phyloP scores from a whole-genome alignment of 2,888 invertebrate species.

The Zygaena filipendulae region DNA sequence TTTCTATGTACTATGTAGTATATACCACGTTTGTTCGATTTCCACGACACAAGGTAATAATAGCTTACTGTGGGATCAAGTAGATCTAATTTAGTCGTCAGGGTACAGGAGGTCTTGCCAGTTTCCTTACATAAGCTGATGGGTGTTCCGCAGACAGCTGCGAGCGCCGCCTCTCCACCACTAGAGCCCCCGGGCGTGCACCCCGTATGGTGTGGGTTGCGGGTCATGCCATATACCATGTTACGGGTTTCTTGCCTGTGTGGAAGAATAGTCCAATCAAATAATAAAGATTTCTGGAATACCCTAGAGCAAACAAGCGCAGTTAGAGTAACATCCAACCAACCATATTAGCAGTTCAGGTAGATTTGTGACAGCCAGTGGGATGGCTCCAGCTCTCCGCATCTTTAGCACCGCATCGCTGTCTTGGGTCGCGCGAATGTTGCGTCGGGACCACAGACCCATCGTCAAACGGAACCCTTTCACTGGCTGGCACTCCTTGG shows the following conservation, averaged over 20 bases:
- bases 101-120: too few relatives aligned
- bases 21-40: too few relatives aligned
- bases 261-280: too few relatives aligned
- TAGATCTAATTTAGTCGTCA: too few relatives aligned
- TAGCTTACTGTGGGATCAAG: too few relatives aligned
- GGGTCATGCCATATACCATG: constrained; percentile 87
- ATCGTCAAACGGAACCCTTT: constrained; percentile 78
- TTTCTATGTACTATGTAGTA: too few relatives aligned
- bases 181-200: constrained; percentile 93
- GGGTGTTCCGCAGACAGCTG: constrained; percentile 83
- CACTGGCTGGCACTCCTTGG: constrained; percentile 88
- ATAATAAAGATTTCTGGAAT: too few relatives aligned
- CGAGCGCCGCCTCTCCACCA: constrained; percentile 84
- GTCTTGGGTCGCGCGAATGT: constrained; percentile 75
- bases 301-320: too few relatives aligned
- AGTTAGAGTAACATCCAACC: too few relatives aligned
- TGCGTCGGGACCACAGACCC: constrained; percentile 74
- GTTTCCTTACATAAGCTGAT: constrained; percentile 83
- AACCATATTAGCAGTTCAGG: constrained; percentile 93
- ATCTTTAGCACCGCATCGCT: constrained; percentile 78
- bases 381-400: constrained; percentile 87
- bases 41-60: too few relatives aligned
- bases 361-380: constrained; percentile 87
- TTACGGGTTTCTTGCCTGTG: constrained; percentile 85
- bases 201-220: constrained; percentile 91